A percentile compares a stretch with the other conserved stretches of the same genome.
phyloP scores from a whole-genome alignment of 2,113 vertebrate genomes.

The Pseudonaja textilis region DNA sequence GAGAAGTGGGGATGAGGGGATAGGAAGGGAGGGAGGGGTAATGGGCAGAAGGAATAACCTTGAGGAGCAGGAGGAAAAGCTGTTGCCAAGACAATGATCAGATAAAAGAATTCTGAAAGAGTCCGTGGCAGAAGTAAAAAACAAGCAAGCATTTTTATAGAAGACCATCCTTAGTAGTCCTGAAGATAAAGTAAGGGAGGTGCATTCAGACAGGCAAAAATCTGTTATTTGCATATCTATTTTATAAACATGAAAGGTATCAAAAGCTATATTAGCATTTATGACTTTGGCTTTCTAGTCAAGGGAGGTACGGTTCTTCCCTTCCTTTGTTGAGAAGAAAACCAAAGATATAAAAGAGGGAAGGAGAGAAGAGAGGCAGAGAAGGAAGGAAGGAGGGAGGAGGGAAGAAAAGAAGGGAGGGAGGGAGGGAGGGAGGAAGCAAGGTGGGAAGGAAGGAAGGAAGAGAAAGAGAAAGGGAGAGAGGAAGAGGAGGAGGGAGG shows the following conservation, averaged over 20 bases:
- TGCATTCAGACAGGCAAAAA: neutral
- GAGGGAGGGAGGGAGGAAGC: neutral
- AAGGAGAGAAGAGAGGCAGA: neutral
- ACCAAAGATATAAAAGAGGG: neutral
- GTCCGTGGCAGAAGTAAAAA: neutral
- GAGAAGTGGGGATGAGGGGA: neutral
- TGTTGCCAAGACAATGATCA: neutral
- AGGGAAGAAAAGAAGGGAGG: constrained; percentile 10
- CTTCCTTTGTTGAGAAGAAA: too few species aligned
- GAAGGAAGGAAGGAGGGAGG: constrained; percentile 20
- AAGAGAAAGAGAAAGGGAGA: too few species aligned
- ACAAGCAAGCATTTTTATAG: neutral
- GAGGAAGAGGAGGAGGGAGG: constrained; percentile 1
- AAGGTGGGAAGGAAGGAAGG: constrained; percentile 19
- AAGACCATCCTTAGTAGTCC: neutral
- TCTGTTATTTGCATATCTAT: neutral
- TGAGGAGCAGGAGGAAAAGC: neutral
- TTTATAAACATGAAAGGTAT: neutral
- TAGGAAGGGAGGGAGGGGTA: constrained; percentile 18
- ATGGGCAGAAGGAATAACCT: constrained; percentile 22
- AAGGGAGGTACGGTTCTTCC: neutral
- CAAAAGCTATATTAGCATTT: neutral
- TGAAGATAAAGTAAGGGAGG: neutral
- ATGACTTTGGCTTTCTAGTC: neutral
- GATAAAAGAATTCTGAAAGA: neutral